Base-by-base conservation (phyloP, 2,797 vertebrate genomes). In the Lepidocolaptes lacrymiger region DNA sequence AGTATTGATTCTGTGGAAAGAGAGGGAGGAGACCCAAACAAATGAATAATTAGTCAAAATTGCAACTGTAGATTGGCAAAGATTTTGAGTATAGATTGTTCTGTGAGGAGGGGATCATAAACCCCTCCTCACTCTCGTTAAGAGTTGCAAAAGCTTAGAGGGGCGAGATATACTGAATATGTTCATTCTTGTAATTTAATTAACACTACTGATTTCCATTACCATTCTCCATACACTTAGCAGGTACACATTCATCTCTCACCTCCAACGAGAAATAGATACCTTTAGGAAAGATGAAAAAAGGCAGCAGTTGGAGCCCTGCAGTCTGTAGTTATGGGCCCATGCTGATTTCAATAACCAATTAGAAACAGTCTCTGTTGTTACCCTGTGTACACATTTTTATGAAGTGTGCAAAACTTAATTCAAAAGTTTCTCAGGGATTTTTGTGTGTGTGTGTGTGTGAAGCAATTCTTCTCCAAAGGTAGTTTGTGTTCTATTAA, bases 181-280 rank as follows among this genome's bases (percentile, higher is more conserved):
- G 87, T 85, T 96, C 95, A 96, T 93, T 95, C 58, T 86, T 73
- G 36, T 93, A 93, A 97, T 97, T 95, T 96, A 96, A 97, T 96
- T 96, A 96, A 92, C 76, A 61, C 64, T 95, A 96, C 81, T 91
- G 87, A 96, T 96, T 97, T 95, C 72, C 87, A 64, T 95, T 97
- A 91, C 84, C 51, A 92, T 92, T 56, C n/a, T 83, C 58, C 51
- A 94, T 46, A 77, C 63, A 87, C 49, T 93, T 85, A 90, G 46
- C 36, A 84, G 63, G 77, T 88, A 71, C 80, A 86, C 77, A 91
- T 96, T 87, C 66, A 76, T 95, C 80, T 94, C 76, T 84, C 76
- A 95, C 72, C 12, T 87, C 64, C 68, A 94, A 39, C 88, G 49
- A 78, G 78, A 82, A 91, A 93, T 66, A 41, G 63, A 88, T 94